Percentiles rank a stretch among this genome's conserved stretches.
Conservation (phyloP, 1,140 invertebrate genomes). For the Plectrocnemia conspersa region DNA sequence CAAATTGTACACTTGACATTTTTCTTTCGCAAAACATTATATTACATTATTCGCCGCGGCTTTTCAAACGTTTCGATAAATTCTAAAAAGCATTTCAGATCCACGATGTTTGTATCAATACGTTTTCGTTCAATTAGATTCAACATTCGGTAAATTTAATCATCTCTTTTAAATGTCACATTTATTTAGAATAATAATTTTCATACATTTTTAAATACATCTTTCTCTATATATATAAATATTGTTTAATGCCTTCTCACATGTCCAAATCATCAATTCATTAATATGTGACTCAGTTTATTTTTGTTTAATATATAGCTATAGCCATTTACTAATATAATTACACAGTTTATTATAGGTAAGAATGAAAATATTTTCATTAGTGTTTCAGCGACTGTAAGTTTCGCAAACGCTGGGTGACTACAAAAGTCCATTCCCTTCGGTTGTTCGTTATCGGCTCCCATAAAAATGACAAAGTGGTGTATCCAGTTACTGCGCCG, state of each 20-base stretch:
- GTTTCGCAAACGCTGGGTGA: slow-evolving; percentile 7
- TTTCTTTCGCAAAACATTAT: slow-evolving; percentile 26
- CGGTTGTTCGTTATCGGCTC: slow-evolving; percentile 21
- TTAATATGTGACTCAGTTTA: too few relatives aligned
- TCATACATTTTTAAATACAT: too few relatives aligned
- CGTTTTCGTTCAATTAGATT: too few relatives aligned
- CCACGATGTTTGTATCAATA: too few relatives aligned
- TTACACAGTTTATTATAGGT: background rate
- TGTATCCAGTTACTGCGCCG: slow-evolving; percentile 26
- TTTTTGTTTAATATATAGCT: background rate
- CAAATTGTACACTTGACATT: slow-evolving; percentile 27
- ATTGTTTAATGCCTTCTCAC: too few relatives aligned
- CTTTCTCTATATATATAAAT: too few relatives aligned
- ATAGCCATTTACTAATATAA: background rate
- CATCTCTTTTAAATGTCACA: too few relatives aligned
- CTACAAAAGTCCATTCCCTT: slow-evolving; percentile 16
- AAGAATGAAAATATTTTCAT: background rate
- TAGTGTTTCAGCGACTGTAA: background rate
- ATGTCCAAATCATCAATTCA: too few relatives aligned
- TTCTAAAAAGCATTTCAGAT: too few relatives aligned
- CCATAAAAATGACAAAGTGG: slow-evolving; percentile 33
- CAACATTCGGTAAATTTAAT: too few relatives aligned
- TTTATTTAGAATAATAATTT: too few relatives aligned
- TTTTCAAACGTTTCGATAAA: slow-evolving; percentile 14
- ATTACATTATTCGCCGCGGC: slow-evolving; percentile 6